Base-by-base conservation (phyloP, 2,113 vertebrate species). In the Corydoras maculifer region DNA sequence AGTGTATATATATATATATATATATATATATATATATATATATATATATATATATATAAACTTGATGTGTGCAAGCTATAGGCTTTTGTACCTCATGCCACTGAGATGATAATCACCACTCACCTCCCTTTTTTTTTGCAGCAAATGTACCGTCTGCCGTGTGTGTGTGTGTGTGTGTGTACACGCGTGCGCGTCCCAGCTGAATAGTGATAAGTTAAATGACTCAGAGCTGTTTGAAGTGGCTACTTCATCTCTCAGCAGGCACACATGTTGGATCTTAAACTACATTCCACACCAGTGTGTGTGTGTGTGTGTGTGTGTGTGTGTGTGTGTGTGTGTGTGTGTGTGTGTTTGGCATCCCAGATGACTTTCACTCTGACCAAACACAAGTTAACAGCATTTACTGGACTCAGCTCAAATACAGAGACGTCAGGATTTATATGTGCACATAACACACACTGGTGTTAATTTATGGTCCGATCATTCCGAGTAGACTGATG, bases 161-260 rank as follows among this genome's bases (percentile, higher is more conserved):
- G 82, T 86, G 87, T 88, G 81, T 85, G 88, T 55, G 30, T 32
- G 68, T 65, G 63, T 55, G 51, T 51, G 62, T 72, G 80, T 74
- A 79, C 87, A 86, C 90, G 86, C 82, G 92, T 90, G 93, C 91
- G 92, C 88, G 84, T 84, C 81, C 85, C 81, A 84, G 89, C 88
- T 87, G 88, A 92, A 91, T 87, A 89, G 88, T 93, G 93, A 93
- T 86, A 91, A 93, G 87, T 91, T 86, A 83, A 86, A 92, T 91
- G 86, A 84, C 86, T 92, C 90, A 84, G 87, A 88, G 88, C 86
- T 90, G 86, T 93, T 94, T 92, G 86, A 91, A 93, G 87, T 88
- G 88, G 91, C 88, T 91, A 90, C 90, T 94, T 87, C 83, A 88
- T 77, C 82, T 83, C 80, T 81, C 80, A 78, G 75, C 79, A 78